Evolutionary conservation across 2,888 invertebrate species (phyloP).

Genomic region (Mesoligia furuncula): DNA sequence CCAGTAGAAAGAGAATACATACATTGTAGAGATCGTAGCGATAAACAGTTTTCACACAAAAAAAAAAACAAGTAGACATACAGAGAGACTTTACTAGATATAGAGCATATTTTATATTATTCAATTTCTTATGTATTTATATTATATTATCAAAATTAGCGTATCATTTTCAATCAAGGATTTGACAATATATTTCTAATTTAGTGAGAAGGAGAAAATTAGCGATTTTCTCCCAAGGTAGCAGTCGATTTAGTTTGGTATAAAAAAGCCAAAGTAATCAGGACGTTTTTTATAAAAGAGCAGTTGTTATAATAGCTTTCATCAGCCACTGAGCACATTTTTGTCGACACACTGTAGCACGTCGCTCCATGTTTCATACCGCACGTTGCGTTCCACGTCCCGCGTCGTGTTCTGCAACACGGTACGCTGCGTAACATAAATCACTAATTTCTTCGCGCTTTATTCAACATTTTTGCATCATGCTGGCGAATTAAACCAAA

Average conservation of each 20-base stretch:
- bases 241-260: slow-evolving; percentile 12
- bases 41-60: slow-evolving; percentile 8
- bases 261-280: slow-evolving; percentile 1
- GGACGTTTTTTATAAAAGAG: not conserved
- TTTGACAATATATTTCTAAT: not conserved
- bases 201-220: slow-evolving; percentile 3
- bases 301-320: slow-evolving; percentile 10
- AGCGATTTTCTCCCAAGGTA: slow-evolving; percentile 10
- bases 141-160: slow-evolving; percentile 16
- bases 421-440: slow-evolving; percentile 29
- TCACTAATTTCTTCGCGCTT: slow-evolving; percentile 43
- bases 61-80: slow-evolving; percentile 25
- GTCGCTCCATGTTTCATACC: slow-evolving; percentile 33
- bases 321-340: slow-evolving; percentile 38
- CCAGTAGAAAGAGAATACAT: slow-evolving; percentile 40
- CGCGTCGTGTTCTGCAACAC: slow-evolving; percentile 25
- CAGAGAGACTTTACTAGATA: slow-evolving; percentile 43
- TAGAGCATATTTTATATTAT: slow-evolving; percentile 26
- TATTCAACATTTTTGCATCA: slow-evolving; percentile 47
- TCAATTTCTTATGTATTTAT: slow-evolving; percentile 5
- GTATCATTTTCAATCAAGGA: slow-evolving; percentile 1
- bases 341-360: slow-evolving; percentile 45
- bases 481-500: slow-evolving; percentile 27
- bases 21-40: slow-evolving; percentile 40
- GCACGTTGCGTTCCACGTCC: slow-evolving; percentile 39